A percentile compares a stretch with the other conserved stretches of the same genome.
Conservation (phyloP, 37 sponge, comb jelly and placozoan species). For the Chondrosia reniformis region DNA sequence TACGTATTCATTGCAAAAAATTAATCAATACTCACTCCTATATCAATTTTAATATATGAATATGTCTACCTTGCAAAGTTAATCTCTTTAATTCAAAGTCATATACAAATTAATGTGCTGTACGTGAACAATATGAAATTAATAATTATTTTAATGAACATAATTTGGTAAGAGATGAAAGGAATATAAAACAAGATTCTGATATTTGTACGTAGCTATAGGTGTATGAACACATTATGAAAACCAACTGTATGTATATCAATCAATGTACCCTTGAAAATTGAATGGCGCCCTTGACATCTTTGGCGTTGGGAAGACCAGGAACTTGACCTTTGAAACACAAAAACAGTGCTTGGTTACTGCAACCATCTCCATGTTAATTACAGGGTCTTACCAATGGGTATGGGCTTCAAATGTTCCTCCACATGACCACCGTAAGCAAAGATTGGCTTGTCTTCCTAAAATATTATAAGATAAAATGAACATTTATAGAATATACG, state of each 20-base stretch:
- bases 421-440: slow-evolving; percentile 40
- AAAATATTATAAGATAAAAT: neutral
- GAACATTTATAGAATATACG: neutral
- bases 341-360: neutral
- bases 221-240: neutral
- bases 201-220: neutral
- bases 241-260: neutral
- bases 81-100: too few relatives aligned
- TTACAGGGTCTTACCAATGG: slow-evolving; percentile 15
- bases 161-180: too few relatives aligned
- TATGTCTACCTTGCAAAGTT: too few relatives aligned
- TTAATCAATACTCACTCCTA: too few relatives aligned
- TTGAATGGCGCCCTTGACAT: neutral
- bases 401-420: slow-evolving; percentile 25
- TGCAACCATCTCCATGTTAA: neutral
- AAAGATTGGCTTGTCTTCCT: slow-evolving; percentile 44
- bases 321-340: slow-evolving; percentile 10
- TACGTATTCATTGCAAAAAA: too few relatives aligned
- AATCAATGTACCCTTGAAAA: slow-evolving; percentile 3
- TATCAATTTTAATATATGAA: too few relatives aligned
- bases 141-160: too few relatives aligned
- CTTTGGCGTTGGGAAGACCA: neutral
- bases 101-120: too few relatives aligned
- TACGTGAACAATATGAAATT: too few relatives aligned
- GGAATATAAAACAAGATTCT: neutral